Evolutionary conservation across 2,797 vertebrate genomes (phyloP), one percentile per base, ranked within the genome.

Genomic region (Limnodromus scolopaceus): DNA sequence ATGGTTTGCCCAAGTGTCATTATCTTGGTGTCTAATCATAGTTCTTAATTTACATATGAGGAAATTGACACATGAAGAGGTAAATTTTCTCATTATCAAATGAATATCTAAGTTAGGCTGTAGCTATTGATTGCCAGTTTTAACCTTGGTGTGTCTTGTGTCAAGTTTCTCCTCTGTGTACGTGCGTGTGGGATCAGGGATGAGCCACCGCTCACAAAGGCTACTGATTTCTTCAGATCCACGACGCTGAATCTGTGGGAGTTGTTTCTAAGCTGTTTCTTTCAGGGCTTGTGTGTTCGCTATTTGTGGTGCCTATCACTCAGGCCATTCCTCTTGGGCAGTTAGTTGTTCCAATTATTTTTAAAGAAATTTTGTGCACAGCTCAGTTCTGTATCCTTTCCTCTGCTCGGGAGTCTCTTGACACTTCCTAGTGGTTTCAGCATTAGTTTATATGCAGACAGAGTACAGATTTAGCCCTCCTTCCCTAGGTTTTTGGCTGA

Each of bases 11-110:
- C 92, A 77, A 91, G 89, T 89, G 93, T 96, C 91, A 91, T 97
- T 89, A 96, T 88, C 91, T 80, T 34, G 36, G 36, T 70, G 53
- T 74, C 91, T 96, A 96, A 97, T 97, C 88, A 96, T 32, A 95
- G 93, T 55, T 61, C 84, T 91, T 92, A 78, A 97, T 96, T 95
- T 97, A 89, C 93, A 95, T 96, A 83, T 43, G 86, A 97, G 95
- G 64, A 93, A 96, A 89, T 68, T 82, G 93, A 60, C 95, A 97
- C 45, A 64, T 58, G 74, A 84, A 93, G 95, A 95, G 91, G 75
- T 60, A 89, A 82, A 89, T 91, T 96, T 96, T 70, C 93, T 96
- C 92, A 92, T 93, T 95, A 96, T 85, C 84, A 82, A 48, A 87
- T 68, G 84, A 91, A 70, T 89, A 51, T 8, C 78, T 74, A 23